Evolutionary conservation across 2,797 vertebrate species (phyloP).

Genomic region (Amniataba percoides): DNA sequence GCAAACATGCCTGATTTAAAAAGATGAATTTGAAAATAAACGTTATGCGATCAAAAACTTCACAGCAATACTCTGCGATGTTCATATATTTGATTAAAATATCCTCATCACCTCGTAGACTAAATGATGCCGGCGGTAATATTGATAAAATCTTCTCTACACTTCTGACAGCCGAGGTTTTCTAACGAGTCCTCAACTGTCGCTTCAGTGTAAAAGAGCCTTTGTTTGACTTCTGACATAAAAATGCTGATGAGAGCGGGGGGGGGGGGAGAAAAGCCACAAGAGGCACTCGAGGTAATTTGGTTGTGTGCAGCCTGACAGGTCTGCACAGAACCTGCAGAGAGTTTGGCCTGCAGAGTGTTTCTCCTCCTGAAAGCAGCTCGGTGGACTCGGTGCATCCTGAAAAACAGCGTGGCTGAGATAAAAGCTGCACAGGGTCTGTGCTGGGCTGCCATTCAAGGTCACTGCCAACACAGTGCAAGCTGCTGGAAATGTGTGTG

Average conservation of each 20-base stretch:
- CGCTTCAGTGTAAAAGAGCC: background rate
- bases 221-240: conserved; percentile 18
- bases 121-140: background rate
- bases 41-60: background rate
- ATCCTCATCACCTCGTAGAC: background rate
- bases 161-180: background rate
- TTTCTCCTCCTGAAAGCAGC: conserved; percentile 16
- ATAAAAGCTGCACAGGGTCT: conserved; percentile 39
- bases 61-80: too few relatives aligned
- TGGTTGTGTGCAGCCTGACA: conserved; percentile 14
- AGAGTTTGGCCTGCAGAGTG: conserved; percentile 31
- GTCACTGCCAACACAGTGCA: conserved; percentile 43
- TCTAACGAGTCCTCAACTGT: background rate
- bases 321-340: too few relatives aligned
- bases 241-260: background rate
- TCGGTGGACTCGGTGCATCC: conserved; percentile 23
- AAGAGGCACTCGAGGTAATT: conserved; percentile 19
- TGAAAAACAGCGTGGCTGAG: conserved; percentile 28
- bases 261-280: conserved; percentile 4
- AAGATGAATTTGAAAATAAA: background rate
- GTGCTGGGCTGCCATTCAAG: conserved; percentile 41
- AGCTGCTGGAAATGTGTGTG: conserved; percentile 30
- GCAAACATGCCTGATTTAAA: background rate
- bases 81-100: background rate
- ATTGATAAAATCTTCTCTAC: background rate